Conservation (phyloP, 1,140 invertebrate species). For the Drosophila pruinosa region DNA sequence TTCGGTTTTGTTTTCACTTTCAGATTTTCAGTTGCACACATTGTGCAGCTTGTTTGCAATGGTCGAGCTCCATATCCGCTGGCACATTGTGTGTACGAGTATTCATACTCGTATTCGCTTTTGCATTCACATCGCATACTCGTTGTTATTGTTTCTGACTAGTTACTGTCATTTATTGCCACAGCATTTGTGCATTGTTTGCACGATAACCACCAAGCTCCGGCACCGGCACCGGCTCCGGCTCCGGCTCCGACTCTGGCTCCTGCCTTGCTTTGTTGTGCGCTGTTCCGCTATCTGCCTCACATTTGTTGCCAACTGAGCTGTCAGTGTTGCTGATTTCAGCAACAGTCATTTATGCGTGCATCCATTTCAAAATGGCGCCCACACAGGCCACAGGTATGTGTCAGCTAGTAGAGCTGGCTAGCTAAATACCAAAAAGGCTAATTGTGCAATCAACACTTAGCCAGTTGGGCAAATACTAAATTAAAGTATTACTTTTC, state of each 20-base stretch:
- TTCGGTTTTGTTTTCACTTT: background rate
- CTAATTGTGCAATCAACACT: background rate
- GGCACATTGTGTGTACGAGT: conserved; percentile 27
- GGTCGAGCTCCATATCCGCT: conserved; percentile 26
- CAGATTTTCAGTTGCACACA: conserved; percentile 4
- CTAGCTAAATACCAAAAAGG: background rate
- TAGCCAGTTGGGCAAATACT: background rate
- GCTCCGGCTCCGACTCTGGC: background rate
- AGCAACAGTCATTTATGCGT: conserved; percentile 48
- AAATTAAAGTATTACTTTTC: background rate
- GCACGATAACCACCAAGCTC: conserved; percentile 5
- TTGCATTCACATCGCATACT: conserved; percentile 10
- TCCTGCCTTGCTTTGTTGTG: background rate
- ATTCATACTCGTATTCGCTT: conserved; percentile 10
- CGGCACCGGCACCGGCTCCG: background rate
- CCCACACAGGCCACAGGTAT: background rate
- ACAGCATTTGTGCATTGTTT: conserved; percentile 62
- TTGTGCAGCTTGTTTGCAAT: conserved; percentile 17
- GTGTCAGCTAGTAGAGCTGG: background rate
- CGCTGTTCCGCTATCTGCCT: conserved; percentile 16
- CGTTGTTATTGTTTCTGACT: conserved; percentile 51
- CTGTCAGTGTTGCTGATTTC: conserved; percentile 51
- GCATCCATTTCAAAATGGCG: conserved; percentile 40
- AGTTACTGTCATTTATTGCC: conserved; percentile 68
- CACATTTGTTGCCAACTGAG: conserved; percentile 39